These are phyloP conservation scores for Listronotus oregonensis DNA, from an alignment of 1,140 invertebrate genomes.

Conservation along the genomic window DNA sequence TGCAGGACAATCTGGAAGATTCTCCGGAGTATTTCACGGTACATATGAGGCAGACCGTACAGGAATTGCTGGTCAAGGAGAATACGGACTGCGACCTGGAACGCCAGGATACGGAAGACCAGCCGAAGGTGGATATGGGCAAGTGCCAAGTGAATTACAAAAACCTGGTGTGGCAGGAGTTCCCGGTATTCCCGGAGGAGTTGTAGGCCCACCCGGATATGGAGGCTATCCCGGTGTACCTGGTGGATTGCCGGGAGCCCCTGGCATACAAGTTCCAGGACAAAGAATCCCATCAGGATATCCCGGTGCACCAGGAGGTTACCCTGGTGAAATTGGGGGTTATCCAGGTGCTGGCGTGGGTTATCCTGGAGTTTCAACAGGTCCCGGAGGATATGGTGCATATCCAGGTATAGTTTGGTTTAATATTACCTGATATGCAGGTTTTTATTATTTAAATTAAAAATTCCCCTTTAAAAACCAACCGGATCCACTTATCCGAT, in stretches of 20 bases:
- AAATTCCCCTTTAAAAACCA: too few relatives aligned
- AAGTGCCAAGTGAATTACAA: too few relatives aligned
- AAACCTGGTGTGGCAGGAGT: slow-evolving; percentile 13
- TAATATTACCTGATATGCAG: too few relatives aligned
- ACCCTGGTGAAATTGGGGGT: too few relatives aligned
- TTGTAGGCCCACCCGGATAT: background rate
- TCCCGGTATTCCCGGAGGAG: background rate
- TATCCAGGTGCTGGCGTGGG: background rate
- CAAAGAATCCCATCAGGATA: background rate
- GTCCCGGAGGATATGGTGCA: too few relatives aligned
- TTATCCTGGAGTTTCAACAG: too few relatives aligned
- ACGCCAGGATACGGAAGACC: background rate
- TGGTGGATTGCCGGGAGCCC: background rate
- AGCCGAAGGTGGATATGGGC: too few relatives aligned
- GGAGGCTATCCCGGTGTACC: background rate
- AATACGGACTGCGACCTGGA: background rate
- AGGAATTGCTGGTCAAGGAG: background rate
- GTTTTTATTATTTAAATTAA: too few relatives aligned
- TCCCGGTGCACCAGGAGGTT: slow-evolving; percentile 8
- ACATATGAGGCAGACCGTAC: slow-evolving; percentile 36
- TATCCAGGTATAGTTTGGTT: too few relatives aligned
- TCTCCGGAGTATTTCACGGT: slow-evolving; percentile 49
- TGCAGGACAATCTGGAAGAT: slow-evolving; percentile 40
- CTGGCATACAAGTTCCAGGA: background rate
- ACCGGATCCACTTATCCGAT: too few relatives aligned